These are phyloP conservation scores for Flexamia atlantica DNA, from an alignment of 2,888 invertebrate species.

Conservation along the genomic window DNA sequence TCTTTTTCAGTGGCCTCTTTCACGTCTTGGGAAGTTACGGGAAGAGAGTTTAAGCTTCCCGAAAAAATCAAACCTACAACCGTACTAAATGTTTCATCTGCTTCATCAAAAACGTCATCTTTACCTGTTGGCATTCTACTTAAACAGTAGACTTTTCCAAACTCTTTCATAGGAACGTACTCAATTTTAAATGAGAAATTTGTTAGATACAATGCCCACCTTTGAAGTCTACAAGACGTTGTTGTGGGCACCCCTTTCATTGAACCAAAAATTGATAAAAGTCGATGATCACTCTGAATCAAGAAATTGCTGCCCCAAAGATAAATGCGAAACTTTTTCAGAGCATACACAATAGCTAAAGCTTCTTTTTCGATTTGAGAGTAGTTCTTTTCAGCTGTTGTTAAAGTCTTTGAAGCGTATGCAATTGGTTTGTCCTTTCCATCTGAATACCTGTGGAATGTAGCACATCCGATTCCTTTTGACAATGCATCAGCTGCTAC, in stretches of 20 bases:
- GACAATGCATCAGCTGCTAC: not conserved
- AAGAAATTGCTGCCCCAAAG: not conserved
- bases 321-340: not conserved
- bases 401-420: conserved; percentile 15
- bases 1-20: not conserved
- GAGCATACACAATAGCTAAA: not conserved
- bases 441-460: conserved; percentile 7
- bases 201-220: not conserved
- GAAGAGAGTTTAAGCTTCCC: not conserved
- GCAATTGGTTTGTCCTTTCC: conserved; percentile 7
- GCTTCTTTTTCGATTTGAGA: conserved; percentile 9
- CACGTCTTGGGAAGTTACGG: not conserved
- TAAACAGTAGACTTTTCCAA: not conserved
- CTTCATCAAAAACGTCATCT: not conserved
- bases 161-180: not conserved
- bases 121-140: not conserved
- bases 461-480: conserved; percentile 70
- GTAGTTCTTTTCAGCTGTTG: not conserved
- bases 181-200: not conserved
- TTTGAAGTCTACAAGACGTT: not conserved
- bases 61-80: not conserved
- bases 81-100: not conserved
- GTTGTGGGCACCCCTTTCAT: not conserved
- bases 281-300: not conserved
- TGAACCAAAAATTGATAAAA: not conserved